These are phyloP conservation scores for Tenualosa ilisha DNA, from an alignment of 2,797 vertebrate genomes.

Conservation along the genomic window DNA sequence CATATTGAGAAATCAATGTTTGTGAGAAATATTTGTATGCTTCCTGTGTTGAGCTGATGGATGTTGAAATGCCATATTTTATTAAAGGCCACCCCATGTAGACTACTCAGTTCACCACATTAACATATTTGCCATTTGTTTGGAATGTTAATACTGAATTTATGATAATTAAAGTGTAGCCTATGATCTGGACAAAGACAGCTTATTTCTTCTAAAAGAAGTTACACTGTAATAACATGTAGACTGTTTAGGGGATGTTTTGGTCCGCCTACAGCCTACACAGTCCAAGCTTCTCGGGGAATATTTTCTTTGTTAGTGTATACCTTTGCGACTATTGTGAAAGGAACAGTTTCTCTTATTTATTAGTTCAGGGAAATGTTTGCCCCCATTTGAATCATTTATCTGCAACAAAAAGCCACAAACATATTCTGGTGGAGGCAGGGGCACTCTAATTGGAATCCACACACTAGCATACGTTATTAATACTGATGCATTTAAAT, in stretches of 20 bases:
- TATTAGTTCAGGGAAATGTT: conserved; percentile 15
- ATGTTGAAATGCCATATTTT: neutral
- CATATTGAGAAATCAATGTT: conserved; percentile 9
- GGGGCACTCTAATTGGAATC: neutral
- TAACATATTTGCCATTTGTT: neutral
- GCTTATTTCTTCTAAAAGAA: neutral
- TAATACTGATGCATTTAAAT: neutral
- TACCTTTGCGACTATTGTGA: neutral
- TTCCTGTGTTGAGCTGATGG: neutral
- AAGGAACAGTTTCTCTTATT: neutral
- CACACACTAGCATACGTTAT: neutral
- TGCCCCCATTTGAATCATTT: neutral
- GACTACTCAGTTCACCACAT: neutral
- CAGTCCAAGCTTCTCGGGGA: neutral
- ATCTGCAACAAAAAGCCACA: neutral
- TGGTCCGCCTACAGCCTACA: neutral
- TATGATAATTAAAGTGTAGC: neutral
- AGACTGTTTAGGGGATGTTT: neutral
- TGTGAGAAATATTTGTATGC: neutral
- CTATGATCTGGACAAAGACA: neutral
- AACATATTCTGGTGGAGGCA: neutral
- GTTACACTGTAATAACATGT: neutral
- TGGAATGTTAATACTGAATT: neutral
- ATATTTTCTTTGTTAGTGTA: neutral
- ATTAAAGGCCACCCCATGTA: conserved; percentile 10